Base-by-base conservation (phyloP, 2,797 vertebrate species). In the Neosilurus hyrtlii region DNA sequence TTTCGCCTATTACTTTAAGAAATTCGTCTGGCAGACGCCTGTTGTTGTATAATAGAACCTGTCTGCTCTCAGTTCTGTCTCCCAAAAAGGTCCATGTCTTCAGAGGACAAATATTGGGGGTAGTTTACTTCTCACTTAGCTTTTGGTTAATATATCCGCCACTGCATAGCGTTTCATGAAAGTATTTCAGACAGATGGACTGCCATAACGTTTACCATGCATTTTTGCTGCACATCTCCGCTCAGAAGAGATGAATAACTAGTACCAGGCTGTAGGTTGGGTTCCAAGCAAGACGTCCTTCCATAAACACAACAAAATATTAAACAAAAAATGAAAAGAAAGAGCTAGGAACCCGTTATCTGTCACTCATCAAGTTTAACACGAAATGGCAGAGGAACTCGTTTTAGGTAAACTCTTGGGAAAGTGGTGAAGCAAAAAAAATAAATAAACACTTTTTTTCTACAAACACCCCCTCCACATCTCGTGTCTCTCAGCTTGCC, bases 1-100 rank as follows among this genome's bases (percentile, higher is more conserved):
- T 94, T 96, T 96, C 95, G 89, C 95, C 96, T 96, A 97, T 98
- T 98, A 98, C 96, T 97, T 96, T 95, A 95, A 93, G 92, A 88
- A 86, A 89, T 91, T 84, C 65, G 81, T 71, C 37, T 71, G 78
- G 79, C 85, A 82, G 78, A 82, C 76, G 68, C 56, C 79, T 80
- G 56, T 70, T 78, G 75, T 82, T 80, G 70, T 83, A 52, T 20
- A 82, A 75, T 72, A 70, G 51, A 72, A 86, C 78, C 79, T 81
- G 80, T 84, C 87, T 73, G 82, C 80, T 84, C 52, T 15, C 14
- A 59, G 71, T 37, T 43, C 51, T 35, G 86, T 84, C 89, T 89
- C 88, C 91, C 89, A 90, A 91, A 87, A 75, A 84, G 89, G 91
- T 92, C 91, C 89, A 90, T 89, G 90, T 89, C 90, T 86, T 92